Base-by-base conservation (phyloP, 2,888 invertebrate genomes). In the Leucoma salicis region DNA sequence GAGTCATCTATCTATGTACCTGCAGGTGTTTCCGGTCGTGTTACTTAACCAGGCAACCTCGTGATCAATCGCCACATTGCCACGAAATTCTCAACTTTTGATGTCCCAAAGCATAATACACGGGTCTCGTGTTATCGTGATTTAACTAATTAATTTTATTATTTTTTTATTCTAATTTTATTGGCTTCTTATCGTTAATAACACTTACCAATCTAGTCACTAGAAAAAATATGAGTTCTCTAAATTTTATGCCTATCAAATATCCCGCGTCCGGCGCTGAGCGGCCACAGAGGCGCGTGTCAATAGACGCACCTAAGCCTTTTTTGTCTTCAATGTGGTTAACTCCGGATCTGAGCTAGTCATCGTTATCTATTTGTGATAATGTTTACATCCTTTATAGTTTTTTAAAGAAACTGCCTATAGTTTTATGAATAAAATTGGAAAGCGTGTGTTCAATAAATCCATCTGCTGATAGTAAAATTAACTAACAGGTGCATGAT, bases 271-370 rank as follows among this genome's bases (percentile, higher is more conserved):
- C 44, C 39, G 39, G 35, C 35, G 13, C 21, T 13, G 54, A 62
- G 58, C 58, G 56, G 54, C 71, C 69, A 50, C 68, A 66, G 45
- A 57, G 62, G 64, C 71, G 61, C 75, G 71, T 74, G 78, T 70
- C 70, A 58, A 60, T 62, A 42, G 39, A 44, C 61, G 54, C 31
- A 52, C 62, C 53, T 40, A 37, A 47, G 42, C 49, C 60, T 61
- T 21, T 66, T 63, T 57, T 56, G 39, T 46, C 39, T 45, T 44
- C 18, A 18, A 46, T 53, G 54, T 28, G 47, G 55, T 57, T 64
- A 54, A 51, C 49, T 60, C 58, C 56, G 58, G 55, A 55, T 57
- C 54, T 53, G 21, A 14, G 53, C 33, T 52, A 34, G 46, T 47
- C 42, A 14, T 42, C 38, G 38, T 51, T 54, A 59, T 57, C 40